phyloP scores from a whole-genome alignment of 2,888 invertebrate species.

The Calameuta pallipes region DNA sequence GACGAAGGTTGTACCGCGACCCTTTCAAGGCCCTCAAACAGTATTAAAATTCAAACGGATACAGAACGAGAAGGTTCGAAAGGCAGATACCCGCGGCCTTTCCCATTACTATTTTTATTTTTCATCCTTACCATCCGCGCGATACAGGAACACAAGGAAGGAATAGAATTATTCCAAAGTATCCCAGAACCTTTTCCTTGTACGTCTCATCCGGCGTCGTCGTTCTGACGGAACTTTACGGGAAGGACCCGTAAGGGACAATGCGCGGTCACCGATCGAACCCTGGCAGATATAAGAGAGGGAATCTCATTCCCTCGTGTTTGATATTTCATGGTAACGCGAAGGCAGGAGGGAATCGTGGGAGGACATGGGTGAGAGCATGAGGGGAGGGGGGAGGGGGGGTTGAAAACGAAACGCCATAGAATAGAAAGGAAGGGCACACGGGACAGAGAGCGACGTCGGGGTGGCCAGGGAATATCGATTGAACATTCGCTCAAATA shows the following conservation, averaged over 20 bases:
- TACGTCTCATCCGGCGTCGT: background rate
- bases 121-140: background rate
- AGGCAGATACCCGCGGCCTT: background rate
- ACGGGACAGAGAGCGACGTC: slow-evolving; percentile 22
- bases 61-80: background rate
- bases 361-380: background rate
- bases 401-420: slow-evolving; percentile 24
- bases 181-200: background rate
- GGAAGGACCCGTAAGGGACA: background rate
- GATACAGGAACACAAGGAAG: background rate
- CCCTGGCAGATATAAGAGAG: slow-evolving; percentile 14
- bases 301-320: slow-evolving; percentile 52
- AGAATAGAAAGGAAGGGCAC: slow-evolving; percentile 22
- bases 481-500: slow-evolving; percentile 63
- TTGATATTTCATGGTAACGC: slow-evolving; percentile 59
- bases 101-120: background rate
- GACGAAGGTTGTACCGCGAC: background rate
- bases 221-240: background rate
- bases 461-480: slow-evolving; percentile 51
- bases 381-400: slow-evolving; percentile 17
- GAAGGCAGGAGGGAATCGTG: slow-evolving; percentile 25
- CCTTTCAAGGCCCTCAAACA: background rate
- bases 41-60: background rate
- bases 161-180: background rate
- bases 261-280: background rate